phyloP scores from a whole-genome alignment of 2,113 vertebrate species.

The Hemicordylus capensis region DNA sequence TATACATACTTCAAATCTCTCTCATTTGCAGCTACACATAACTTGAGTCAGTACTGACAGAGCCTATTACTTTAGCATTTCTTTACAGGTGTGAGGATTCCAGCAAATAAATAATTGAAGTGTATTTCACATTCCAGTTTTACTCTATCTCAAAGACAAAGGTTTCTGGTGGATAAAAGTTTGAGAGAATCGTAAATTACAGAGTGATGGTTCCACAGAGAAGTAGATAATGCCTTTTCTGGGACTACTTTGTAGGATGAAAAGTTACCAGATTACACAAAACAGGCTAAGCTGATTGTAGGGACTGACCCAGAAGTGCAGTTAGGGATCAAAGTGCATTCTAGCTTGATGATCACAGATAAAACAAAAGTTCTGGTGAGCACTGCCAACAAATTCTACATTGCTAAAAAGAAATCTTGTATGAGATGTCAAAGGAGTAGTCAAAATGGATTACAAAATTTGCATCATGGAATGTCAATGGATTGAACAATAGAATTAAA shows the following conservation, averaged over 20 bases:
- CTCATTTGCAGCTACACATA: background rate
- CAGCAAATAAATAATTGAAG: background rate
- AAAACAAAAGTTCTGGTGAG: no score
- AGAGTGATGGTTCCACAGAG: background rate
- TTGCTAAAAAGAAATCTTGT: no score
- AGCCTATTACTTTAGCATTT: background rate
- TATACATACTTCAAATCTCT: background rate
- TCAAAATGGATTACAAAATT: no score
- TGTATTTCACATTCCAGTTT: background rate
- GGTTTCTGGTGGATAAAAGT: background rate
- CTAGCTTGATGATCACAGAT: no score
- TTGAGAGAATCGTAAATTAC: background rate
- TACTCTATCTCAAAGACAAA: background rate
- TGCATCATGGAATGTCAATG: no score
- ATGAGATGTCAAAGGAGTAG: no score
- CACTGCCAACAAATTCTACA: no score
- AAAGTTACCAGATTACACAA: background rate
- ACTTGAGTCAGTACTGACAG: background rate
- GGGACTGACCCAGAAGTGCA: no score
- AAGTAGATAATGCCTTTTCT: background rate
- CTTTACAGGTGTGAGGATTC: background rate
- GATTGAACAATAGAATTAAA: no score
- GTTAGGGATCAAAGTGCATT: no score
- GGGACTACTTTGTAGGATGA: background rate
- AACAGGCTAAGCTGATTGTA: no score